Evolutionary conservation across 1,140 invertebrate genomes (phyloP), one percentile per base, ranked within the genome.

Genomic region (Ips nitidus): DNA sequence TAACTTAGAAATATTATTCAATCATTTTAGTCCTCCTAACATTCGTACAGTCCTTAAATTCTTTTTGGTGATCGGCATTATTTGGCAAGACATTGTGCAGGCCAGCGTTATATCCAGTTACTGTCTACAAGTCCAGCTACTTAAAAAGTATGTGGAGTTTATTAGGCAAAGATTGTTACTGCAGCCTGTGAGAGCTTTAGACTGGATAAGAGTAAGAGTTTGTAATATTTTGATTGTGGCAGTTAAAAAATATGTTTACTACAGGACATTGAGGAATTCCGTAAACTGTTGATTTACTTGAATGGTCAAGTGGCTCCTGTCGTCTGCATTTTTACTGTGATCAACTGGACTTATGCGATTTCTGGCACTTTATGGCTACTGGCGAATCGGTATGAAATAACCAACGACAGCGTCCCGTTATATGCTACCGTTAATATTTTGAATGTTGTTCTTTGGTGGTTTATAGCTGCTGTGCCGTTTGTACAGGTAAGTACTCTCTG

Each of bases 91-190:
- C 78, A 84, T 92, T 80, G 86, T 92, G 40, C 90, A 92, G 78
- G 88, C 89, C 2, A 90, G 90, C 6, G 86, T 92, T 62, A 87
- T 92, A 64, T 89, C 89, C 2, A 91, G 89, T 80, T 93, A 92
- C 73, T 92, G 90, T 72, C 83, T 93, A 6, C 90, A 92, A 81
- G 89, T 89, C n/a, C 89, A 91, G 79, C 80, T 92, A 61, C 76
- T 93, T 52, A 86, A 88, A 59, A 87, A 88, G 1, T 89, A 92
- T 78, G 81, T 92, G 5, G 84, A 87, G 70, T 90, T 90, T 74
- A 77, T 93, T 6, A 85, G 86, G 71, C 86, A 87, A 52, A 89
- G 91, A 72, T 75, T 93, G 50, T 78, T 91, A 5, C 88, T 92
- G 76, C 85, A 89, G 74, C 86, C 87, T 45, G 85, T 91, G 37